Conservation (phyloP, 1,140 invertebrate genomes). For the Lasioglossum baleicum region DNA sequence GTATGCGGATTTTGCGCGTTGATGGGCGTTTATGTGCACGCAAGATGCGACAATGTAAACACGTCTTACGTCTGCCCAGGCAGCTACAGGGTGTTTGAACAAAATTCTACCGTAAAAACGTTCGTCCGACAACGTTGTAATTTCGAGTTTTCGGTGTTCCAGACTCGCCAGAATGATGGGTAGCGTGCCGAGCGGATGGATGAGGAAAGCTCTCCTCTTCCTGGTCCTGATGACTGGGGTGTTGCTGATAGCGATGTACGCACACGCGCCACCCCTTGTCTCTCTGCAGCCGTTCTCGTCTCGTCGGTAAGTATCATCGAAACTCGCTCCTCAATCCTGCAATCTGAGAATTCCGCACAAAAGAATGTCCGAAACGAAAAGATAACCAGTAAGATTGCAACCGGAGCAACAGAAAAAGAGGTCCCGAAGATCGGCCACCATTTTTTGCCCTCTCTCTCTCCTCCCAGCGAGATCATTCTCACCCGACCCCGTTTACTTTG, state of each 20-base stretch:
- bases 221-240: constrained; percentile 80
- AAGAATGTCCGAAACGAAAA: no score
- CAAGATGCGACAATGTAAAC: no score
- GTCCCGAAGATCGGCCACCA: no score
- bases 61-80: no score
- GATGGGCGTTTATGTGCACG: no score
- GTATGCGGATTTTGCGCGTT: no score
- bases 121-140: background rate
- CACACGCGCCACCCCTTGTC: constrained; percentile 75
- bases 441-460: background rate
- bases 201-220: constrained; percentile 79
- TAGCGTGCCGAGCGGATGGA: constrained; percentile 78
- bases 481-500: constrained; percentile 50
- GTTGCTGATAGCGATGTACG: constrained; percentile 81
- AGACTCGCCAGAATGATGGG: constrained; percentile 78
- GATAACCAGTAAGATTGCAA: no score
- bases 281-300: constrained; percentile 75
- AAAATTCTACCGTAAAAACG: no score
- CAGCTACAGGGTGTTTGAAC: no score
- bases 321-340: constrained; percentile 5
- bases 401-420: no score
- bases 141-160: constrained; percentile 34
- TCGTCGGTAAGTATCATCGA: constrained; percentile 68
- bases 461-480: background rate
- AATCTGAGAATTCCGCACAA: background rate